A percentile compares a stretch with the other conserved stretches of the same genome.
phyloP scores from a whole-genome alignment of 2,888 invertebrate genomes.

The Matsumyia berberina region DNA sequence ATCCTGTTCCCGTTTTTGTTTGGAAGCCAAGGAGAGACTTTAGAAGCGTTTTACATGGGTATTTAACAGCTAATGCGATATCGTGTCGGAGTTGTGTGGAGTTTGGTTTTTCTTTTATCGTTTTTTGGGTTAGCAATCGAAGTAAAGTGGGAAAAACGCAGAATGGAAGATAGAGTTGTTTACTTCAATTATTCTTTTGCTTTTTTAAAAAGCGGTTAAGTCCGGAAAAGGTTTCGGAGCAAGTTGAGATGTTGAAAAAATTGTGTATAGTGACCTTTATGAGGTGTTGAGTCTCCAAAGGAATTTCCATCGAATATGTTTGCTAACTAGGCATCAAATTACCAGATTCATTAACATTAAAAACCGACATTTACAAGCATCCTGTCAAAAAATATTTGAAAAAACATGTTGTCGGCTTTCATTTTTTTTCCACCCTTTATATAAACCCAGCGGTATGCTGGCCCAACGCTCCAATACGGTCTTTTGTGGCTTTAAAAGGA shows the following conservation, averaged over 20 bases:
- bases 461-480: too few relatives aligned
- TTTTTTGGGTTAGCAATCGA: conserved; percentile 8
- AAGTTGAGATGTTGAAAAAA: background rate
- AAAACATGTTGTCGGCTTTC: too few relatives aligned
- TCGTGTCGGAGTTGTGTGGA: background rate
- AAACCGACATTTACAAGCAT: too few relatives aligned
- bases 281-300: too few relatives aligned
- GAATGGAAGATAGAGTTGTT: conserved; percentile 6
- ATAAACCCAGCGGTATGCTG: too few relatives aligned
- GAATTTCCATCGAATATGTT: too few relatives aligned
- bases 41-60: conserved; percentile 40
- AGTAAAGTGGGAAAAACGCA: conserved; percentile 5
- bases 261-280: too few relatives aligned
- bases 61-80: conserved; percentile 56
- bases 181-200: background rate
- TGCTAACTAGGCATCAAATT: too few relatives aligned
- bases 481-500: too few relatives aligned
- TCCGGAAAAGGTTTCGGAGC: background rate
- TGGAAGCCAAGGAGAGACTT: conserved; percentile 8
- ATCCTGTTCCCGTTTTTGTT: conserved; percentile 6
- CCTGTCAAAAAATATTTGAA: too few relatives aligned
- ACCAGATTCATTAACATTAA: too few relatives aligned
- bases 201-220: background rate
- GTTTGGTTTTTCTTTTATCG: background rate
- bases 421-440: too few relatives aligned